These are phyloP conservation scores for Xiphophorus hellerii DNA, from an alignment of 2,113 vertebrate species.

Conservation along the genomic window DNA sequence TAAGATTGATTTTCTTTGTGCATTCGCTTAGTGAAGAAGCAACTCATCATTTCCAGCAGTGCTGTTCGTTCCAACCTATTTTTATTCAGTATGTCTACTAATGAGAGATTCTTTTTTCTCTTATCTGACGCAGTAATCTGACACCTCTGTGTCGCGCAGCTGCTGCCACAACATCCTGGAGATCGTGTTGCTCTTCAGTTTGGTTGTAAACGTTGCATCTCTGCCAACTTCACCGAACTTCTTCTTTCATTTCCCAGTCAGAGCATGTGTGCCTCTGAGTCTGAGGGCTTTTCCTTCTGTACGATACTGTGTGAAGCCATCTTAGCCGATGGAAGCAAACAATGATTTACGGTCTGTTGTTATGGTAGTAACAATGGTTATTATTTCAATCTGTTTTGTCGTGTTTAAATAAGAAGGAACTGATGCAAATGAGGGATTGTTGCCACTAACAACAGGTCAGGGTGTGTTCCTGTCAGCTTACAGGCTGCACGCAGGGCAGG, in stretches of 20 bases:
- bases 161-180: slow-evolving; percentile 18
- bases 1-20: background rate
- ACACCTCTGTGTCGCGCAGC: background rate
- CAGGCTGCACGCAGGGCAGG: background rate
- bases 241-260: background rate
- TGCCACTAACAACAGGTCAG: background rate
- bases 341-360: background rate
- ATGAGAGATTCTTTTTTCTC: background rate
- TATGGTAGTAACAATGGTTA: no score
- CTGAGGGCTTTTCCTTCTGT: background rate
- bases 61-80: background rate
- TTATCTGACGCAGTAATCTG: background rate
- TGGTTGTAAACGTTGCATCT: background rate
- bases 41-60: background rate
- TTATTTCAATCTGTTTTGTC: background rate
- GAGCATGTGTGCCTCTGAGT: background rate
- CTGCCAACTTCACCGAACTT: background rate
- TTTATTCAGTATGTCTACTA: background rate
- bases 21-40: background rate
- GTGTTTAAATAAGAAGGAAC: slow-evolving; percentile 5
- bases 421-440: background rate
- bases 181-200: background rate
- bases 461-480: background rate
- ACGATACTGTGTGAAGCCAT: background rate
- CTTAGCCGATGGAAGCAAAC: background rate